Base-by-base conservation (phyloP, 2,113 vertebrate genomes). In the Ursus arctos region DNA sequence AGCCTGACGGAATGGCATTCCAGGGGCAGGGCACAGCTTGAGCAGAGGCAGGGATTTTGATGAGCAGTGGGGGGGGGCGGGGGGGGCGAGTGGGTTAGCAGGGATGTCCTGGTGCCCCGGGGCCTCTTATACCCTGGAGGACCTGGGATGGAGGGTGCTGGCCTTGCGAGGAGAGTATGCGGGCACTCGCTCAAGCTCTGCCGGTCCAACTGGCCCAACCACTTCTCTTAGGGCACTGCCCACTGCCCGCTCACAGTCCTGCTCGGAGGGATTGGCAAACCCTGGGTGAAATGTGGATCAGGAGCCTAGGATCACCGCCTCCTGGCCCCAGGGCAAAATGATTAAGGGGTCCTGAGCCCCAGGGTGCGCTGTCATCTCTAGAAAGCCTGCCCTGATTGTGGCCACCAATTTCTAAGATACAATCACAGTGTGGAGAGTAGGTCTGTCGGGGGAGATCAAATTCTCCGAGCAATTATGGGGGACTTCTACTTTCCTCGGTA, bases 161-260 rank as follows among this genome's bases (percentile, higher is more conserved):
- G 86, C 89, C 69, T 5, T 8, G 40, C 13, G 6, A 67, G 53
- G 15, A 31, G 63, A 33, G 72, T 76, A 14, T 8, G n/a, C 7
- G 3, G 40, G 49, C 2, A 36, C 86, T 72, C 13, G 47, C 65
- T 95, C 61, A 74, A 49, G 92, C 90, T 92, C 55, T 85, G 80
- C 98, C 96, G 76, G 97, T 98, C 84, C 59, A 97, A 98, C 97
- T 95, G 93, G 97, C 96, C 67, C 63, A 92, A 93, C 97, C 88
- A 97, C 98, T 98, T 97, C 63, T 96, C 71, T 43, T 53, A 1
- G 55, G 80, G 82, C 51, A 77, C 87, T 95, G 74, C 89, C 72
- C 79, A 57, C 40, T 96, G 89, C 76, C 55, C 15, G 74, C 43
- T 33, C 63, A 96, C 53, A 88, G 63, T 21, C n/a, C 16, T 93